Percentiles rank a stretch among this genome's conserved stretches.
Evolutionary conservation across 2,888 invertebrate genomes (phyloP).

Genomic region (Apodemia hepburni): DNA sequence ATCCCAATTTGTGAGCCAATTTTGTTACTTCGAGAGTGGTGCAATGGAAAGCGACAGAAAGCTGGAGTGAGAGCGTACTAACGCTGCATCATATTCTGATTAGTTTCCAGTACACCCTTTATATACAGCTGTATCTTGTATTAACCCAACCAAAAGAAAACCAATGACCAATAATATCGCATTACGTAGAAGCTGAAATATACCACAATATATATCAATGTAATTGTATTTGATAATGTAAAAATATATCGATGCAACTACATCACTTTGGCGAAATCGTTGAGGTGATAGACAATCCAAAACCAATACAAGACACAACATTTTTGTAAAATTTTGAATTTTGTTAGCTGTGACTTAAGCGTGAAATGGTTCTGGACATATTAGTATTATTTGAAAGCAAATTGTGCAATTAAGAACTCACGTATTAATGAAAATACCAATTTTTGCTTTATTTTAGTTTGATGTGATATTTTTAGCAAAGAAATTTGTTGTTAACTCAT

Average conservation of each 20-base stretch:
- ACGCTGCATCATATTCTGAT: slow-evolving; percentile 61
- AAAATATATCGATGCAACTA: slow-evolving; percentile 17
- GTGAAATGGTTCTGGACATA: slow-evolving; percentile 67
- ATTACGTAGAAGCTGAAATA: slow-evolving; percentile 79
- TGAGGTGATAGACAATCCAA: slow-evolving; percentile 54
- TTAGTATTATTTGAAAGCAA: slow-evolving; percentile 44
- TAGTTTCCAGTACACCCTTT: slow-evolving; percentile 77
- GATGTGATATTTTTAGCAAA: not conserved
- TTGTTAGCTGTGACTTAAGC: slow-evolving; percentile 76
- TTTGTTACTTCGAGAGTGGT: slow-evolving; percentile 72
- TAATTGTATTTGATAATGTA: slow-evolving; percentile 18
- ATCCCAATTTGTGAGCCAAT: slow-evolving; percentile 78
- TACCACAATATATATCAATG: slow-evolving; percentile 71
- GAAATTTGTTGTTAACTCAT: not conserved
- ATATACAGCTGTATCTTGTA: slow-evolving; percentile 79
- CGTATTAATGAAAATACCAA: slow-evolving; percentile 18
- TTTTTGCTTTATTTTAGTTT: not conserved
- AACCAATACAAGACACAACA: slow-evolving; percentile 81
- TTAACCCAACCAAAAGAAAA: slow-evolving; percentile 80
- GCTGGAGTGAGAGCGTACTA: slow-evolving; percentile 52
- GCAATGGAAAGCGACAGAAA: slow-evolving; percentile 79
- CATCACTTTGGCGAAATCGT: slow-evolving; percentile 44
- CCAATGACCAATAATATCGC: slow-evolving; percentile 76
- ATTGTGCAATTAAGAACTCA: slow-evolving; percentile 17
- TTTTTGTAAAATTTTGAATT: slow-evolving; percentile 71